These are phyloP conservation scores for Anas bahamensis DNA, from an alignment of 2,797 vertebrate genomes.

Conservation along the genomic window DNA sequence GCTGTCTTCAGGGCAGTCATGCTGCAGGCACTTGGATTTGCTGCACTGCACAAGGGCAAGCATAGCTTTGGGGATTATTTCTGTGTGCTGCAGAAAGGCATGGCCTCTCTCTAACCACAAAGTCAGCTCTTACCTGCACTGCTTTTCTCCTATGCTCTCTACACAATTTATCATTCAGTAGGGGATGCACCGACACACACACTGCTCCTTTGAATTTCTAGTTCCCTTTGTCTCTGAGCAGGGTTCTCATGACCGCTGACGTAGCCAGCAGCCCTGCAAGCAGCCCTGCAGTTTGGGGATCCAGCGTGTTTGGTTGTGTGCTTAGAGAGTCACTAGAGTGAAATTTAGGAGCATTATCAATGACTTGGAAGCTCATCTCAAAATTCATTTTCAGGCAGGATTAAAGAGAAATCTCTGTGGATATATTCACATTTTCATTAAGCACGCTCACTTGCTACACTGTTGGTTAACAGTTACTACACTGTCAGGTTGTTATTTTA, in stretches of 20 bases:
- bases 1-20: not conserved
- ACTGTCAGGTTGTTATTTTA: constrained; percentile 51
- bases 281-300: not conserved
- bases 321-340: constrained; percentile 1
- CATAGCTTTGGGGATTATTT: not conserved
- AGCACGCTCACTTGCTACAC: not conserved
- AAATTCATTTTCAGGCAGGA: constrained; percentile 38
- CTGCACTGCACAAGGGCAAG: not conserved
- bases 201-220: not conserved
- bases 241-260: not conserved
- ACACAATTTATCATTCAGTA: not conserved
- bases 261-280: not conserved
- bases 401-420: constrained; percentile 38
- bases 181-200: not conserved
- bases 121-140: not conserved
- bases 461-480: constrained; percentile 16
- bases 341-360: constrained; percentile 45
- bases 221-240: not conserved
- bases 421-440: constrained; percentile 44
- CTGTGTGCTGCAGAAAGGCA: not conserved
- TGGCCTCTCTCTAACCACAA: not conserved
- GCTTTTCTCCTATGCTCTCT: not conserved
- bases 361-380: constrained; percentile 40
- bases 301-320: not conserved
- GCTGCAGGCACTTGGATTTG: not conserved